Evolutionary conservation across 2,113 vertebrate genomes (phyloP).

Genomic region (Propithecus coquereli): DNA sequence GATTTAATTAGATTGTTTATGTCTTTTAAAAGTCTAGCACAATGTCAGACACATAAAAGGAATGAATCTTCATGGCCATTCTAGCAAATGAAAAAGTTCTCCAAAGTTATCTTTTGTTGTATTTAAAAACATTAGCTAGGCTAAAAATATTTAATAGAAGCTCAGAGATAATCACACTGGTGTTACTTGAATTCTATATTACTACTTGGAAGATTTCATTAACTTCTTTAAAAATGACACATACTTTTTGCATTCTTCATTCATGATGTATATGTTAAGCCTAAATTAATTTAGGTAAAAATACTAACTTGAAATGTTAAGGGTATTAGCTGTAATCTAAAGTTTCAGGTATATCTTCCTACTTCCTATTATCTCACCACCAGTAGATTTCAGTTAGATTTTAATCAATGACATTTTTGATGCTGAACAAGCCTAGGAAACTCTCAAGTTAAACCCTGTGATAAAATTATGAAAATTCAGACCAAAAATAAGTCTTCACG

Average conservation of each 20-base stretch:
- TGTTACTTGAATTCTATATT: not conserved
- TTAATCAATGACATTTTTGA: not conserved
- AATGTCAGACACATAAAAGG: not conserved
- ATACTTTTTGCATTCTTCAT: not conserved
- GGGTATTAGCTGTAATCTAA: not conserved
- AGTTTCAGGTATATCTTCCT: not conserved
- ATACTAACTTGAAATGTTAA: not conserved
- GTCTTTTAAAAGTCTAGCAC: not conserved
- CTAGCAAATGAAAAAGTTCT: not conserved
- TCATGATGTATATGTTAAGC: not conserved
- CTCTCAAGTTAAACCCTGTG: not conserved
- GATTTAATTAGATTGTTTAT: conserved; percentile 11
- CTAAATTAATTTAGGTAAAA: not conserved
- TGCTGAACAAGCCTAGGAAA: not conserved
- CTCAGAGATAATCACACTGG: not conserved
- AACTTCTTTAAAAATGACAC: not conserved
- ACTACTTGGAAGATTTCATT: not conserved
- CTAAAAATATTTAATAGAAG: not conserved
- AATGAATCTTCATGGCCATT: not conserved
- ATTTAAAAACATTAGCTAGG: not conserved
- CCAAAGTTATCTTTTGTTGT: not conserved
- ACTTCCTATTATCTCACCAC: not conserved
- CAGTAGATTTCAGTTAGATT: not conserved
- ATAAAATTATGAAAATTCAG: not conserved
- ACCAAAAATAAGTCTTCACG: not conserved